Base-by-base conservation (phyloP, 2,113 vertebrate species). In the Lichenostomus cassidix region DNA sequence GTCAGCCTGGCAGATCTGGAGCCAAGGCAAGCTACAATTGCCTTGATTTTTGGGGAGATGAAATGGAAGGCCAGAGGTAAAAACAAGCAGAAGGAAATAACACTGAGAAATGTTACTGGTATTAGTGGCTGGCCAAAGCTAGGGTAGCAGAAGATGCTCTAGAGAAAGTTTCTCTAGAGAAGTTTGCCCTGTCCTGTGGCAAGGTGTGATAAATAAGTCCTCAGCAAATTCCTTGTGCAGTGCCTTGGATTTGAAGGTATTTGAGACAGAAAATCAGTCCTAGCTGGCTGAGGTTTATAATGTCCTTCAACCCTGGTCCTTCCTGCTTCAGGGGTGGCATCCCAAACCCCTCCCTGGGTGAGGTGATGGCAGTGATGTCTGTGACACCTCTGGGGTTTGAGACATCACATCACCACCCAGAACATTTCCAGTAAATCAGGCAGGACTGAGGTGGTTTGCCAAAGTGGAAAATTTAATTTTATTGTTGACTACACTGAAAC, bases 391-490 rank as follows among this genome's bases (percentile, higher is more conserved):
- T 23, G 35, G 75, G 47, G 14, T 35, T 78, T 27, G 41, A 20
- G 7, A 29, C 67, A 53, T 39, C 59, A 22, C n/a, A 24, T 55
- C 59, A 28, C 15, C 42, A 37, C 24, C 15, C 19, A n/a, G 68
- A 65, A 59, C 10, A 2, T 11, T 86, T 70, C 76, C 50, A 58
- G 78, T 55, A 76, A 89, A 65, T 52, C 33, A 80, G 63, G 50
- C 39, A 67, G 41, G 65, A 41, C 70, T 17, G 21, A 55, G 42
- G 49, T 25, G 63, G 50, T 63, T 93, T 96, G 89, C 59, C 85
- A 90, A 88, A 88, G 84, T 67, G 59, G 78, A 95, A 94, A 94
- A 94, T 85, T 39, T 56, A 95, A 87, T 95, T 96, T 92, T 91
- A 93, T 83, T 94, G 91, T 92, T 93, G 86, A 78, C 77, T 94